phyloP scores from a whole-genome alignment of 2,797 vertebrate genomes.

The Odontamblyopus rebecca region DNA sequence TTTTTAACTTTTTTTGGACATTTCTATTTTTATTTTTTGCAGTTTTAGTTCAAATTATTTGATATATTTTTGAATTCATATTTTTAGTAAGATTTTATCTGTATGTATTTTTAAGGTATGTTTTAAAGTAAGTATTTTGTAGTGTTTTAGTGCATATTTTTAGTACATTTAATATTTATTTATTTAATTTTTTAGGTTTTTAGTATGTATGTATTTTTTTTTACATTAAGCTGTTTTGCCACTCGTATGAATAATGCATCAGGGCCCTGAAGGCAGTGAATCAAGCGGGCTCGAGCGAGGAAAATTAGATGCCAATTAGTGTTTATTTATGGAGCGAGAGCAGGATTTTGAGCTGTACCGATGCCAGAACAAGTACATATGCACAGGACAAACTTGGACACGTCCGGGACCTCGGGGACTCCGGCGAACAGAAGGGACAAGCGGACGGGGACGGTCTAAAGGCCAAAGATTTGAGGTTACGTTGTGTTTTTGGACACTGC shows the following conservation, averaged over 20 bases:
- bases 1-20: too few species aligned
- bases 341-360: constrained; percentile 54
- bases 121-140: too few species aligned
- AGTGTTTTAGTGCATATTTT: too few species aligned
- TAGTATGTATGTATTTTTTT: constrained; percentile 42
- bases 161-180: too few species aligned
- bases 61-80: too few species aligned
- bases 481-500: constrained; percentile 40
- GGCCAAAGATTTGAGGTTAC: constrained; percentile 19
- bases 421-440: constrained; percentile 27
- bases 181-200: too few species aligned
- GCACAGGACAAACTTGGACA: constrained; percentile 52
- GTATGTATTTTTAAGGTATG: too few species aligned
- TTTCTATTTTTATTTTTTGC: too few species aligned
- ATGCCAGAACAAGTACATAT: constrained; percentile 38
- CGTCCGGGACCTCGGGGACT: constrained; percentile 61
- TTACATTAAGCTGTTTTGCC: constrained; percentile 87
- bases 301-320: constrained; percentile 94
- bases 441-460: constrained; percentile 47
- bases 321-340: constrained; percentile 86
- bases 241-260: constrained; percentile 92
- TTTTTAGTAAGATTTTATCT: too few species aligned
- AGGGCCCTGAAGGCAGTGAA: constrained; percentile 87
- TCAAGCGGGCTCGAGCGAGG: constrained; percentile 91
- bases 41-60: too few species aligned